Evolutionary conservation across 2,888 invertebrate genomes (phyloP).

Genomic region (Pogonocherus hispidulus): DNA sequence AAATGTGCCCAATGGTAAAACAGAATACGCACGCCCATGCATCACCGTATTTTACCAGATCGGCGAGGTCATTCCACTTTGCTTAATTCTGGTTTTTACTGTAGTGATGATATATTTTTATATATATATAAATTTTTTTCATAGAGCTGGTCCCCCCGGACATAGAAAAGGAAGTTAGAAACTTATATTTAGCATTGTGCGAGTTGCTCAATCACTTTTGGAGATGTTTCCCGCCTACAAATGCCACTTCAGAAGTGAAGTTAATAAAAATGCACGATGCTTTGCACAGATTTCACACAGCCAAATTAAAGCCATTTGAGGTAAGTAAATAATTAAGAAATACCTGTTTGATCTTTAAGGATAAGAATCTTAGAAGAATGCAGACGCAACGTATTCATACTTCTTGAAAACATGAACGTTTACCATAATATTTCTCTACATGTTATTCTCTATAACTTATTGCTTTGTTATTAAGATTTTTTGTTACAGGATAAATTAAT

Average conservation of each 20-base stretch:
- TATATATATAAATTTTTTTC: too few relatives aligned
- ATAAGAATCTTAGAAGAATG: too few relatives aligned
- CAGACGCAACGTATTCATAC: too few relatives aligned
- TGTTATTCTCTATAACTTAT: background rate
- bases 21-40: too few relatives aligned
- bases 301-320: constrained; percentile 89
- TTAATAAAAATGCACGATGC: constrained; percentile 92
- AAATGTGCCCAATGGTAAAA: too few relatives aligned
- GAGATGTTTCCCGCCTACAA: constrained; percentile 90
- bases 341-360: too few relatives aligned
- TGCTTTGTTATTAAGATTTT: background rate
- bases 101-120: too few relatives aligned
- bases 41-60: too few relatives aligned
- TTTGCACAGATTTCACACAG: constrained; percentile 87
- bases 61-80: too few relatives aligned
- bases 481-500: constrained; percentile 81
- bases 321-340: constrained; percentile 68
- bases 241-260: constrained; percentile 81
- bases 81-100: too few relatives aligned
- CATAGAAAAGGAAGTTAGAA: constrained; percentile 86
- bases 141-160: constrained; percentile 87
- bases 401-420: background rate
- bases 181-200: constrained; percentile 87
- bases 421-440: too few relatives aligned
- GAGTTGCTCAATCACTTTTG: constrained; percentile 96